Evolutionary conservation across 2,888 invertebrate species (phyloP).

Genomic region (Tiliacea citrago): DNA sequence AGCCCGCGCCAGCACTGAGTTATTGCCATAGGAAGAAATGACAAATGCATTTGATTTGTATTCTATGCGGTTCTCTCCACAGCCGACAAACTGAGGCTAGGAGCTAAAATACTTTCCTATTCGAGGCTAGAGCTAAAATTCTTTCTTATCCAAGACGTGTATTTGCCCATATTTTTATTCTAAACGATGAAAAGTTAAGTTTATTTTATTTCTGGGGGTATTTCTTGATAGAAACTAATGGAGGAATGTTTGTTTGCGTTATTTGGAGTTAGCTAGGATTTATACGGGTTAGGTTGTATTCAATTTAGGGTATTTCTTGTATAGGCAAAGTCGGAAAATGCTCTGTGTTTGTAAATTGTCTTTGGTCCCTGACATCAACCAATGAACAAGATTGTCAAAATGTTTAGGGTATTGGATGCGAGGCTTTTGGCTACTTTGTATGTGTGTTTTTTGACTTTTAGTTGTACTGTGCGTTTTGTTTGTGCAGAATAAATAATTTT

Average conservation of each 20-base stretch:
- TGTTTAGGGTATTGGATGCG: no score
- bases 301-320: slow-evolving; percentile 16
- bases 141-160: slow-evolving; percentile 11
- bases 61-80: slow-evolving; percentile 51
- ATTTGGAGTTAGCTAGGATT: slow-evolving; percentile 1
- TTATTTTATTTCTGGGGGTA: slow-evolving; percentile 14
- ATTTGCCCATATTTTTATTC: slow-evolving; percentile 30
- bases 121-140: neutral
- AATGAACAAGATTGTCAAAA: no score
- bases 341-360: no score
- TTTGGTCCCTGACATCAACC: no score
- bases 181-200: slow-evolving; percentile 30
- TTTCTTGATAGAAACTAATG: slow-evolving; percentile 39
- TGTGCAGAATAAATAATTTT: no score
- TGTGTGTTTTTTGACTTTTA: no score
- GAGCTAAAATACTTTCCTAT: slow-evolving; percentile 27
- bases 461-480: no score
- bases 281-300: slow-evolving; percentile 12
- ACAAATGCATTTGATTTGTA: slow-evolving; percentile 72
- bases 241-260: slow-evolving; percentile 3
- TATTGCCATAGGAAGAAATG: slow-evolving; percentile 58
- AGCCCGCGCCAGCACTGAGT: slow-evolving; percentile 17
- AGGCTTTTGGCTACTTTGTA: no score
- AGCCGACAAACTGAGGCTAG: slow-evolving; percentile 42
- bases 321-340: neutral